Conservation (phyloP, 2,888 invertebrate species). For the Icerya purchasi region DNA sequence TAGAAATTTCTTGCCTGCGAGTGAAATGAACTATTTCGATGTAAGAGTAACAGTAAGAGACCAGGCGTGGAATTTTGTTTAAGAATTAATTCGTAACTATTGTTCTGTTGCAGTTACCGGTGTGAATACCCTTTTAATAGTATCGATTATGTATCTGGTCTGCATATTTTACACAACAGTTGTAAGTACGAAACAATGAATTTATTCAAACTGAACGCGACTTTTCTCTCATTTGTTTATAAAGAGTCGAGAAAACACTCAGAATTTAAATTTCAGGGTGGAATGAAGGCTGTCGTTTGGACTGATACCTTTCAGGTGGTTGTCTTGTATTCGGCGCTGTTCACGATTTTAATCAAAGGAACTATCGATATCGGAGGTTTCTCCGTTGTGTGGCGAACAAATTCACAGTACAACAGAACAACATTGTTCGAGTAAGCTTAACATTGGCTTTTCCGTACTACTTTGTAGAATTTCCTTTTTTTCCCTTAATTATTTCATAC, state of each 20-base stretch:
- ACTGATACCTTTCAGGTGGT: slow-evolving; percentile 26
- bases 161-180: slow-evolving; percentile 34
- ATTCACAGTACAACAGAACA: slow-evolving; percentile 19
- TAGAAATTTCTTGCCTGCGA: no score
- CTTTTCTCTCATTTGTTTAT: neutral
- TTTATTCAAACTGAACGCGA: neutral
- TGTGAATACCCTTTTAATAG: slow-evolving; percentile 29
- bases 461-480: neutral
- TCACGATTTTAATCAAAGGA: slow-evolving; percentile 25
- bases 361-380: slow-evolving; percentile 24
- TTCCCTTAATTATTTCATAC: no score
- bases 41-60: no score
- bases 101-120: slow-evolving; percentile 30
- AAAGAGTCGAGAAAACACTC: neutral
- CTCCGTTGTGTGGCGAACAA: slow-evolving; percentile 22
- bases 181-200: slow-evolving; percentile 23
- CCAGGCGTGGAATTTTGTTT: no score
- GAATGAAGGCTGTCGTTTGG: slow-evolving; percentile 27
- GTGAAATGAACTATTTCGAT: no score
- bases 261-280: slow-evolving; percentile 20
- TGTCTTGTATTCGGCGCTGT: slow-evolving; percentile 24
- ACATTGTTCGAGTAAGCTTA: slow-evolving; percentile 22
- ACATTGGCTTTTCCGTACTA: no score
- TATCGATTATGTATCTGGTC: slow-evolving; percentile 30
- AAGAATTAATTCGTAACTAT: no score